Evolutionary conservation across 2,797 vertebrate species (phyloP), one percentile per base, ranked within the genome.

Genomic region (Alosa sapidissima): DNA sequence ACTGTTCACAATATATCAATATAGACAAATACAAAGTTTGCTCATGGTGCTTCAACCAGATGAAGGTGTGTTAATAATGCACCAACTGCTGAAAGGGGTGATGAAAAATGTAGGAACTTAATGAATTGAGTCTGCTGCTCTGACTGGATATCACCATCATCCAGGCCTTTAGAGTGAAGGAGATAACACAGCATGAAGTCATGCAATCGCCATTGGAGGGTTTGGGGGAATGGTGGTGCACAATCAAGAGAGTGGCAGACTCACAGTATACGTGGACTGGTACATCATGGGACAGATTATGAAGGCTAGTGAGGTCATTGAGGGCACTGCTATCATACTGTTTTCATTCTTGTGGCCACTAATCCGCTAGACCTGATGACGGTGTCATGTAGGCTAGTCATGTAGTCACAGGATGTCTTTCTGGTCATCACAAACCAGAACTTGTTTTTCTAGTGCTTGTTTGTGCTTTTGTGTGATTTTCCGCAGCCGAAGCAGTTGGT

Each of bases 61-160:
- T 88, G 85, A 86, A 87, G 82, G 82, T 33, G 51, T 81, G 89
- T 92, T 75, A 91, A 91, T 92, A 85, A 91, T 93, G 91, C 68
- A 87, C 82, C n/a, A 68, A 83, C 85, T 87, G 87, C 85, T 91
- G 86, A 89, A 88, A 88, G 68, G 84, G 83, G 83, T 88, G 87
- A 91, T 94, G 65, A 92, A 90, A 92, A 85, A 90, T 94, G 58
- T 87, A 92, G 83, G 81, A 41, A 68, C 85, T 72, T 24, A 62
- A 58, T 81, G 48, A 75, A 83, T 86, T 89, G 87, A 87, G 86
- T 62, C 90, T 88, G 90, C 84, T 89, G 87, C 88, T 54, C 75
- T 45, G 85, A 86, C 89, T 83, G 62, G 65, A 41, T 90, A 81
- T 88, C 85, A 88, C 28, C 90, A 81, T 91, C 87, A 84, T 85